These are phyloP conservation scores for Ovis aries DNA, from an alignment of 2,113 vertebrate genomes.

Conservation along the genomic window DNA sequence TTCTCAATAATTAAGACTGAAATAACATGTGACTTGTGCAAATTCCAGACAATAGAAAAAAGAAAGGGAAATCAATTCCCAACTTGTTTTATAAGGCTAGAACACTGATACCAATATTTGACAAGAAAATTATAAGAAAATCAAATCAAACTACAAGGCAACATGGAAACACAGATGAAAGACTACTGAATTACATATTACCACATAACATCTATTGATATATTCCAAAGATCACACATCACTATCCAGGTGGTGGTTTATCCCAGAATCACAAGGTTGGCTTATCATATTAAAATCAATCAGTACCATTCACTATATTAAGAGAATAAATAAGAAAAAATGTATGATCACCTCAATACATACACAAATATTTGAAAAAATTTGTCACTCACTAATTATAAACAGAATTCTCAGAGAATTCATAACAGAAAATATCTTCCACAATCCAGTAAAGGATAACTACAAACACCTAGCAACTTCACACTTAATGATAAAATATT, in stretches of 20 bases:
- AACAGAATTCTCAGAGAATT: not conserved
- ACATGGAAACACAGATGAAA: not conserved
- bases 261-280: not conserved
- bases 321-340: not conserved
- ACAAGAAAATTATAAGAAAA: not conserved
- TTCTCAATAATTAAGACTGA: not conserved
- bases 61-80: not conserved
- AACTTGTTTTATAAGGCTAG: not conserved
- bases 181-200: not conserved
- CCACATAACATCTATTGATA: not conserved
- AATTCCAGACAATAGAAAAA: not conserved
- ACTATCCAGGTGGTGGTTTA: not conserved
- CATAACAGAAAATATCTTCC: not conserved
- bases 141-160: not conserved
- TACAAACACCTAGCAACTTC: not conserved
- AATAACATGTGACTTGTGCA: not conserved
- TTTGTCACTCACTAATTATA: not conserved
- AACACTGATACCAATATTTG: not conserved
- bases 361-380: not conserved
- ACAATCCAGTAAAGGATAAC: not conserved
- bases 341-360: not conserved
- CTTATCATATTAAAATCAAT: not conserved
- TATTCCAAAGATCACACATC: not conserved
- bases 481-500: not conserved
- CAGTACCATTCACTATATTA: not conserved